Evolutionary conservation across 2,888 invertebrate species (phyloP), one percentile per base, ranked within the genome.

Genomic region (Bursaphelenchus okinawaensis): DNA sequence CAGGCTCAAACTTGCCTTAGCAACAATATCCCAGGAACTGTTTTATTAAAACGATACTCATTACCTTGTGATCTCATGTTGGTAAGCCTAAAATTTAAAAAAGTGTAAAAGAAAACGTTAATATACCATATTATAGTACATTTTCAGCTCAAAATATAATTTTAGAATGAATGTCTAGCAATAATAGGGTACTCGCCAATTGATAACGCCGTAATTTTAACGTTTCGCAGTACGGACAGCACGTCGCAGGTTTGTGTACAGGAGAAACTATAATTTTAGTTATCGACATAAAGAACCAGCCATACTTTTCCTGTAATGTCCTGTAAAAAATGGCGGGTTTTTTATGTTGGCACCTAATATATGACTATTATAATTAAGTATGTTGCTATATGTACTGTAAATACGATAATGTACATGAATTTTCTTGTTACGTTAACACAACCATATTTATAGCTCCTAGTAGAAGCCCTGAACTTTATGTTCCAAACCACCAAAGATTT

Each of bases 391-490:
- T n/a, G n/a, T n/a, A n/a, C n/a, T n/a, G n/a, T n/a, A 40, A 40
- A 40, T 40, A 16, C 40, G 16, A 40, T 40, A 40, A 12, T 16
- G 40, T 40, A 40, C 40, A n/a, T n/a, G n/a, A n/a, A n/a, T 29
- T 29, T 29, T 29, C 7, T 29, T 29, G 7, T 29, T 9, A 29
- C 29, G 8, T 9, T 12, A 9, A 29, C 12, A 29, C 7, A 29
- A 7, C 12, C n/a, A 12, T n/a, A 23, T 19, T 20, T 66, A n/a
- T 40, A 67, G 68, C n/a, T 68, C 28, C 26, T 68, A 20, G 20
- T 68, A 3, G 67, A 68, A 56, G 67, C 66, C 0, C 29, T 68
- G 9, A 62, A 68, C 31, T 62, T 62, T n/a, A 67, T 67, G 55
- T 26, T 68, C 22, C 58, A 68, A 52, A 24, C 56, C 0, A 66